Conservation (phyloP, 2,888 invertebrate species). For the Caenorhabditis becei region DNA sequence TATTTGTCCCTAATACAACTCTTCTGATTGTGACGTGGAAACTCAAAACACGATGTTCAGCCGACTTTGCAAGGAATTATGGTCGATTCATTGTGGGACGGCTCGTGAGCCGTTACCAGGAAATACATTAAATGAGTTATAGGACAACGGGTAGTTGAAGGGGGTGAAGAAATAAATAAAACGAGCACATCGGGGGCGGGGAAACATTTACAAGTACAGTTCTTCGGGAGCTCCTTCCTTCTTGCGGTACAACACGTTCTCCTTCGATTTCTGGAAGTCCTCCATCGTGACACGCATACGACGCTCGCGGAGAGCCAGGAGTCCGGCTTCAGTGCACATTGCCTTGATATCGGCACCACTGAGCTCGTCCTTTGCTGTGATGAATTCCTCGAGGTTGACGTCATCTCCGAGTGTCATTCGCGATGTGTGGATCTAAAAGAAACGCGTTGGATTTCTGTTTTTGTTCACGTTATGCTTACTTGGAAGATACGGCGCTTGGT, state of each 20-base stretch:
- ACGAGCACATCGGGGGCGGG: not conserved
- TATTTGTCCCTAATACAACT: not conserved
- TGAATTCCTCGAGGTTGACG: slow-evolving; percentile 96
- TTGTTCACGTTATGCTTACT: slow-evolving; percentile 42
- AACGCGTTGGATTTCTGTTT: too few relatives aligned
- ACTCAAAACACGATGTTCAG: too few relatives aligned
- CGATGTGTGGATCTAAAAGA: slow-evolving; percentile 91
- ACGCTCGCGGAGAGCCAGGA: slow-evolving; percentile 96
- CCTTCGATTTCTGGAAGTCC: slow-evolving; percentile 99
- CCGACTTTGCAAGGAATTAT: slow-evolving; percentile 6
- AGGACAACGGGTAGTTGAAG: slow-evolving; percentile 18
- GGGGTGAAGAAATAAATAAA: slow-evolving; percentile 30
- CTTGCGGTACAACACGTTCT: slow-evolving; percentile 98
- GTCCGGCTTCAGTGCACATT: slow-evolving; percentile 98
- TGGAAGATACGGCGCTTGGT: slow-evolving; percentile 88
- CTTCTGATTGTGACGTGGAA: too few relatives aligned
- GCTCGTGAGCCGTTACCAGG: slow-evolving; percentile 7
- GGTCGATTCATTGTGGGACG: slow-evolving; percentile 19
- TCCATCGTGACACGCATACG: slow-evolving; percentile 99
- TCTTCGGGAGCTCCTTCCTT: slow-evolving; percentile 99
- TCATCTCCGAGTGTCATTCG: slow-evolving; percentile 97
- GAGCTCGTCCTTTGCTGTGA: slow-evolving; percentile 99
- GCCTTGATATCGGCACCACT: slow-evolving; percentile 91
- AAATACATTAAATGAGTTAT: slow-evolving; percentile 52
- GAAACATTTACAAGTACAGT: slow-evolving; percentile 88